Evolutionary conservation across 2,888 invertebrate species (phyloP), one percentile per base, ranked within the genome.

Genomic region (Pterostichus madidus): DNA sequence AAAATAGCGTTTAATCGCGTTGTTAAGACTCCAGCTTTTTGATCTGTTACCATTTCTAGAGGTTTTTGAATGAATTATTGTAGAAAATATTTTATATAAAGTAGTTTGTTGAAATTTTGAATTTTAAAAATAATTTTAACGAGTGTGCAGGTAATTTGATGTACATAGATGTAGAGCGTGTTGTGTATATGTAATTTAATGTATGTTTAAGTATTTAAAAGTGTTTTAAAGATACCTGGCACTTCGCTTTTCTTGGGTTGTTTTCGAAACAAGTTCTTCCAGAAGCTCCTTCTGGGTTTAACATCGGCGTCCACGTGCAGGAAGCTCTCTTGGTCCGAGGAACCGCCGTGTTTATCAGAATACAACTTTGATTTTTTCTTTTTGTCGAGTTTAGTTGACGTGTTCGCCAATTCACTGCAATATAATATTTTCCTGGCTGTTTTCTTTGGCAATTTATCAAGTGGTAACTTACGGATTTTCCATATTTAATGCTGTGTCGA

Each of bases 311-410:
- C 31, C 8, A 56, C 35, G 5, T 39, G 10, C 5, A 64, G 7
- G 3, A 64, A 32, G n/a, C 31, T 32, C n/a, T 64, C 64, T 32
- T 11, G 32, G 7, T 52, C 52, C 10, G 52, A 8, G 13, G 52
- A 52, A 2, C 10, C 52, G 2, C 11, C 52, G 5, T 52, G 52
- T 52, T 52, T 52, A 5, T 52, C 52, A 1, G 35, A 35, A 0
- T 64, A 13, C 10, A 32, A 15, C 46, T 73, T 73, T 15, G 73
- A 17, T 24, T 73, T 73, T 46, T 73, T 73, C 24, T 73, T 73
- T 15, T 73, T 73, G 15, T 46, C 46, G 8, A 24, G 10, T 73
- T 73, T 73, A 0, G 73, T 73, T 3, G 73, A 73, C 8, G 73
- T 73, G 7, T 64, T 64, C 5, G 35, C 64, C n/a, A 64, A 6